These are phyloP conservation scores for Phasia obesa DNA, from an alignment of 2,888 invertebrate species.

Conservation along the genomic window DNA sequence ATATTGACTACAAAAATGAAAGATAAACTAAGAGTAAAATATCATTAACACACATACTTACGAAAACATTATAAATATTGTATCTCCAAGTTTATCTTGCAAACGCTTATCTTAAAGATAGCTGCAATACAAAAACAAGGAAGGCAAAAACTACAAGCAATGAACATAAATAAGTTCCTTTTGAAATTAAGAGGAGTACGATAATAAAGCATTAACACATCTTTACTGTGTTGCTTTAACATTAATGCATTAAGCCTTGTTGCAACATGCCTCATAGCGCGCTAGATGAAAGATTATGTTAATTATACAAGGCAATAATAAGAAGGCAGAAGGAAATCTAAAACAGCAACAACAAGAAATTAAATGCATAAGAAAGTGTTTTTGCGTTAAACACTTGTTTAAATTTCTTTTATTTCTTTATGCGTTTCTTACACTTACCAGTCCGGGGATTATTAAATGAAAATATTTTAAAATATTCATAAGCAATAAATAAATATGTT, in stretches of 20 bases:
- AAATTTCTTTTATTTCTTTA: constrained; percentile 16
- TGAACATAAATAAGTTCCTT: constrained; percentile 28
- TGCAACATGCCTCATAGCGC: constrained; percentile 51
- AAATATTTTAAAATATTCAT: constrained; percentile 64
- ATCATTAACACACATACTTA: constrained; percentile 5
- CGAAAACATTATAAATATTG: constrained; percentile 1
- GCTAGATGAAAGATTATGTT: constrained; percentile 62
- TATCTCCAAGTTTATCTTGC: constrained; percentile 2
- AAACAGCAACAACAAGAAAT: constrained; percentile 29
- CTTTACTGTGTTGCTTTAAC: constrained; percentile 24
- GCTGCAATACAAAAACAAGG: background rate
- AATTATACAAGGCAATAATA: constrained; percentile 57
- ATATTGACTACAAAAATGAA: constrained; percentile 49
- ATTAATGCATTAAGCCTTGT: constrained; percentile 47
- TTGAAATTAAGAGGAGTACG: constrained; percentile 50
- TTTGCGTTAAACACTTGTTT: constrained; percentile 34
- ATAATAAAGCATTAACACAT: constrained; percentile 69
- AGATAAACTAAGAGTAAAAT: constrained; percentile 48
- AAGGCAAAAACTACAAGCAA: constrained; percentile 2
- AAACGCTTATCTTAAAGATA: constrained; percentile 6
- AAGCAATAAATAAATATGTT: constrained; percentile 61
- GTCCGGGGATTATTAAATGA: constrained; percentile 62
- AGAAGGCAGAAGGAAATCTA: constrained; percentile 8
- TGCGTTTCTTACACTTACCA: constrained; percentile 35
- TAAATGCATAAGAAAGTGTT: constrained; percentile 6